A percentile compares a stretch with the other conserved stretches of the same genome.
These are phyloP conservation scores for Osedax fenrisi DNA, from an alignment of 2,888 invertebrate genomes.

Conservation along the genomic window DNA sequence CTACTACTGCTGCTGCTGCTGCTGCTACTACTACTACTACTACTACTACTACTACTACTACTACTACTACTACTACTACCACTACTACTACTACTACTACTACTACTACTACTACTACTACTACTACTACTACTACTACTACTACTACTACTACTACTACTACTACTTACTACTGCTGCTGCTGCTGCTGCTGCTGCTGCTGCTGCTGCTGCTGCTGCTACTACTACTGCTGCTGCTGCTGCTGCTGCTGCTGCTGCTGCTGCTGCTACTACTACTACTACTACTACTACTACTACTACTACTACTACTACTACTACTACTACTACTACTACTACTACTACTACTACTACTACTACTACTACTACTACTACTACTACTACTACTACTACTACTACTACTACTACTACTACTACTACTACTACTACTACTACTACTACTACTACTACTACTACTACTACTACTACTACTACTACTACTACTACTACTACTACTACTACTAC, in stretches of 20 bases:
- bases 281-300: conserved; percentile 24
- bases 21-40: conserved; percentile 23
- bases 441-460: conserved; percentile 23
- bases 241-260: conserved; percentile 14
- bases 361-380: conserved; percentile 23
- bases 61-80: conserved; percentile 21
- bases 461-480: background rate
- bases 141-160: background rate
- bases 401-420: conserved; percentile 22
- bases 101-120: conserved; percentile 24
- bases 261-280: conserved; percentile 24
- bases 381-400: conserved; percentile 21
- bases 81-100: conserved; percentile 24
- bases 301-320: conserved; percentile 25
- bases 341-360: conserved; percentile 21
- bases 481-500: background rate
- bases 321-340: conserved; percentile 12
- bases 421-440: conserved; percentile 24
- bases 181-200: background rate
- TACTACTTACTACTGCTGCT: background rate
- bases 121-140: conserved; percentile 1
- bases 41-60: conserved; percentile 21
- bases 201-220: background rate
- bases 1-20: conserved; percentile 19
- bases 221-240: background rate